Conservation (phyloP, 2,113 vertebrate genomes). For the Rhinopithecus roxellana region DNA sequence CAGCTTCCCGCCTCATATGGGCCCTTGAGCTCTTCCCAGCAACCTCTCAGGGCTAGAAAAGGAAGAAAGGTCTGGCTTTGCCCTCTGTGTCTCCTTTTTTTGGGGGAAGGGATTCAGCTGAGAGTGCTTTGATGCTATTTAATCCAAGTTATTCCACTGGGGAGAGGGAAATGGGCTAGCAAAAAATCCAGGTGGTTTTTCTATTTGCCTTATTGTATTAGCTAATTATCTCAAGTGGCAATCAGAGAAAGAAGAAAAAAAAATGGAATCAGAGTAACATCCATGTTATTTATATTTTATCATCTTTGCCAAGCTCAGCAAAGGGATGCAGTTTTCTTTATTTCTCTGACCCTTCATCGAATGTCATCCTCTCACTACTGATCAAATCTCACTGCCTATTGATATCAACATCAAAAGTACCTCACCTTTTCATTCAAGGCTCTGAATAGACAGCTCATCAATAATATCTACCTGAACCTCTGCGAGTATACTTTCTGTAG, state of each 20-base stretch:
- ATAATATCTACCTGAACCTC: background rate
- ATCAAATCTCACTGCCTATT: conserved; percentile 15
- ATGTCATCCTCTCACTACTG: conserved; percentile 26
- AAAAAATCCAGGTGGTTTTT: conserved; percentile 65
- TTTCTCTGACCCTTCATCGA: conserved; percentile 64
- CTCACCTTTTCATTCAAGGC: conserved; percentile 38
- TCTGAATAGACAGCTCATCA: conserved; percentile 32
- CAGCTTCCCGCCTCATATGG: conserved; percentile 70
- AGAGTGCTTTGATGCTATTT: conserved; percentile 52
- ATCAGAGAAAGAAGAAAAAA: conserved; percentile 80
- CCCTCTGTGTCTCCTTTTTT: conserved; percentile 33
- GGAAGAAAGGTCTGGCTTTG: conserved; percentile 67
- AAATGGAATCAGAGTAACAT: conserved; percentile 73
- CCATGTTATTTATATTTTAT: conserved; percentile 79
- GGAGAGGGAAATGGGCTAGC: background rate
- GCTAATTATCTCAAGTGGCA: conserved; percentile 80
- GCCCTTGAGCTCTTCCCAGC: conserved; percentile 50
- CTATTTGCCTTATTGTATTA: conserved; percentile 65
- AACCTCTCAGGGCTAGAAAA: conserved; percentile 76
- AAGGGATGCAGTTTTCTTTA: conserved; percentile 61
- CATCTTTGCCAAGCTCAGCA: conserved; percentile 79
- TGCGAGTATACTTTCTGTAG: background rate
- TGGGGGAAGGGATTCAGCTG: conserved; percentile 26
- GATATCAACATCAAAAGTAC: background rate
- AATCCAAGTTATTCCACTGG: conserved; percentile 67